These are phyloP conservation scores for Autographa gamma DNA, from an alignment of 2,888 invertebrate genomes.

Conservation along the genomic window DNA sequence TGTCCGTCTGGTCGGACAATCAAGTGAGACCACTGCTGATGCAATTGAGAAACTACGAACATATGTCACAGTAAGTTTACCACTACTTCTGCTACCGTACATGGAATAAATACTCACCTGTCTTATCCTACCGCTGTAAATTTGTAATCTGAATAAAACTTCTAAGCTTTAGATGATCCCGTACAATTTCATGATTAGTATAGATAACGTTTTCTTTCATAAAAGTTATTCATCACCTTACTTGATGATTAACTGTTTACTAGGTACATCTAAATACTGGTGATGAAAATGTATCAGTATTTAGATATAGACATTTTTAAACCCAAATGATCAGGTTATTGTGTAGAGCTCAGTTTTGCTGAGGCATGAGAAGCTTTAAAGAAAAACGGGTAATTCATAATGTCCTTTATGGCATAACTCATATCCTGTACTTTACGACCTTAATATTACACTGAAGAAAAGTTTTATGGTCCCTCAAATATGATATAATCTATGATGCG, in stretches of 20 bases:
- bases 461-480: neutral
- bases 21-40: conserved; percentile 75
- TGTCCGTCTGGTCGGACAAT: conserved; percentile 67
- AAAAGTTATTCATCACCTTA: too few species aligned
- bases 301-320: too few species aligned
- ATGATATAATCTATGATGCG: neutral
- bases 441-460: neutral
- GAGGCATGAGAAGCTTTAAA: neutral
- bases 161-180: too few species aligned
- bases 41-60: conserved; percentile 77
- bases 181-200: too few species aligned
- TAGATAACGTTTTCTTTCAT: too few species aligned
- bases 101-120: neutral
- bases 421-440: neutral
- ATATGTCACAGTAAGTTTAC: conserved; percentile 69
- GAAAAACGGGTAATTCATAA: neutral
- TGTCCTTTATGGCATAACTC: neutral
- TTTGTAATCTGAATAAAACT: too few species aligned
- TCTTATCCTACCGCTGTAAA: neutral
- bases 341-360: neutral
- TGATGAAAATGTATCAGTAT: too few species aligned
- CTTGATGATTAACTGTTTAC: too few species aligned
- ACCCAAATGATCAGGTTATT: neutral
- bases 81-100: too few species aligned
- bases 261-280: too few species aligned